Percentiles rank a stretch among this genome's conserved stretches.
Conservation (phyloP, 2,797 vertebrate genomes). For the Siniperca undulata region DNA sequence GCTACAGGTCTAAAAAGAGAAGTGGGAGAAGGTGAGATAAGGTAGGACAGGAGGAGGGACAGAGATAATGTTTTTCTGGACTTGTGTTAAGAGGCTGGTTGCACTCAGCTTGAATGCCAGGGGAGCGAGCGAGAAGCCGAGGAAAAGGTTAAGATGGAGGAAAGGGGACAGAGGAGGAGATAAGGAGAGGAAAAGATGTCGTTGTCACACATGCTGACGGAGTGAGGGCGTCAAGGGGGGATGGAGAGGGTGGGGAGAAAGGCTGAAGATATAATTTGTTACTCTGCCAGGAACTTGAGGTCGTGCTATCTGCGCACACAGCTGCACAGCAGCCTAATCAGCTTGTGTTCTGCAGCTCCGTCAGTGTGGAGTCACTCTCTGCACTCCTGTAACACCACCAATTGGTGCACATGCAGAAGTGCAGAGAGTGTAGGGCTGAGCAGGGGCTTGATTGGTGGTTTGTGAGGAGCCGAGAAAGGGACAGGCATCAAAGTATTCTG, state of each 20-base stretch:
- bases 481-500: conserved; percentile 43
- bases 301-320: conserved; percentile 72
- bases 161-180: conserved; percentile 41
- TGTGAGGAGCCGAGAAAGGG: background rate
- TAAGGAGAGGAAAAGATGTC: conserved; percentile 58
- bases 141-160: conserved; percentile 52
- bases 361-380: conserved; percentile 46
- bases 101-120: conserved; percentile 25
- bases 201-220: conserved; percentile 54
- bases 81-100: conserved; percentile 35
- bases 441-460: background rate
- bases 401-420: conserved; percentile 52
- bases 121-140: conserved; percentile 8
- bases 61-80: conserved; percentile 52
- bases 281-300: conserved; percentile 66
- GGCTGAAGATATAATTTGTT: conserved; percentile 65
- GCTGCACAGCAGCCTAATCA: conserved; percentile 71
- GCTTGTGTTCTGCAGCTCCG: conserved; percentile 62
- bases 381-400: conserved; percentile 58
- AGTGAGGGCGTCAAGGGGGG: conserved; percentile 6
- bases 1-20: conserved; percentile 19
- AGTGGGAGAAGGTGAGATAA: conserved; percentile 45
- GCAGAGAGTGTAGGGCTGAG: conserved; percentile 15
- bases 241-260: conserved; percentile 7
- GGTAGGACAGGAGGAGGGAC: conserved; percentile 36